Base-by-base conservation (phyloP, 2,113 vertebrate species). In the Ciconia maguari region DNA sequence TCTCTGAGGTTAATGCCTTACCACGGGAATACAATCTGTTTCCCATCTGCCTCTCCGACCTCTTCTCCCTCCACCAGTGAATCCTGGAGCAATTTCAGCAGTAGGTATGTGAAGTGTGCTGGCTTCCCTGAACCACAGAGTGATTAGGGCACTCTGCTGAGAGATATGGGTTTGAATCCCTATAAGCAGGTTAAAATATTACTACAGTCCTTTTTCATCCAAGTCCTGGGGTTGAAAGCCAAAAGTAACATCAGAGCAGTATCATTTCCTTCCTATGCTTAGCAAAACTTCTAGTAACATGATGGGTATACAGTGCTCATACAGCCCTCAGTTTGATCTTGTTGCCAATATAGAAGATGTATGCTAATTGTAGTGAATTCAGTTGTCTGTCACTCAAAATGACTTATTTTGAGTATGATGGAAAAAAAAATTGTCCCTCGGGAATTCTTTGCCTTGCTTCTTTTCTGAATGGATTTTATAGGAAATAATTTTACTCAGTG, bases 141-240 rank as follows among this genome's bases (percentile, higher is more conserved):
- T 82, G 48, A 85, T 94, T 87, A 85, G 92, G 78, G 70, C 34
- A 76, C 27, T 96, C 69, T 90, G 46, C 79, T 91, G 74, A 77
- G 65, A 87, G 15, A 69, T 36, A 85, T 9, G 62, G 44, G 25
- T 85, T 95, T 85, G 78, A 87, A 90, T 83, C 62, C 71, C 52
- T 90, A 34, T 65, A 91, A 96, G 58, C 66, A 93, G 91, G 94
- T 91, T 96, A 94, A 89, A 95, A 91, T 96, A 88, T 88, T 96
- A 72, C 93, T 93, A 84, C 75, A 85, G 62, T 72, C 36, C 32
- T 85, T 93, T 97, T 93, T 91, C 64, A 44, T 93, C 70, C 75
- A 90, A 93, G 54, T 90, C 49, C 54, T 87, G 36, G 7, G 44
- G 52, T 54, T 92, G 83, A 75, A 83, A 89, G 84, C 88, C 83